Percentiles rank a stretch among this genome's conserved stretches.
Conservation (phyloP, 2,113 vertebrate genomes). For the Heterocephalus glaber region DNA sequence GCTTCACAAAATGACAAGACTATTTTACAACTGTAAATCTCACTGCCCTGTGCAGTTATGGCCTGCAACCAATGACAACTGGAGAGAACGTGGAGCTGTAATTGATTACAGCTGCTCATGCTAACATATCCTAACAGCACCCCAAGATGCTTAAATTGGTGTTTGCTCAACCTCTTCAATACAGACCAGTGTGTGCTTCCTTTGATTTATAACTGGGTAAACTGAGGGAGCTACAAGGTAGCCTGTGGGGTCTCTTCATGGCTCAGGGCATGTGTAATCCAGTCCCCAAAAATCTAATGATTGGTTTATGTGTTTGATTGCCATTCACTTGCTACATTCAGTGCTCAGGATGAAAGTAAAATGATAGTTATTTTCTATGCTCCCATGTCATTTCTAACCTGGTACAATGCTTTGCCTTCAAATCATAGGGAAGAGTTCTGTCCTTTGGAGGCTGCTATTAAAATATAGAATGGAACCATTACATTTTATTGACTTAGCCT, state of each 20-base stretch:
- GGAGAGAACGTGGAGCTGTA: conserved; percentile 86
- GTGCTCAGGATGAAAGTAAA: conserved; percentile 81
- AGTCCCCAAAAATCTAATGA: conserved; percentile 49
- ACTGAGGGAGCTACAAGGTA: conserved; percentile 72
- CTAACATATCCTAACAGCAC: conserved; percentile 79
- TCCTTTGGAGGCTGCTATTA: conserved; percentile 87
- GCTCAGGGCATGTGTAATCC: background rate
- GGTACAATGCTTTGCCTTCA: conserved; percentile 84
- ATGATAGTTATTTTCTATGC: conserved; percentile 83
- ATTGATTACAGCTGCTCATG: conserved; percentile 87
- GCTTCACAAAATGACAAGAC: conserved; percentile 86
- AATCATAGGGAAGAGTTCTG: conserved; percentile 83
- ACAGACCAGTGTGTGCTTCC: background rate
- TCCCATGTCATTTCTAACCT: conserved; percentile 82
- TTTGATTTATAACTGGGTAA: conserved; percentile 77
- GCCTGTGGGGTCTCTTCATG: conserved; percentile 58
- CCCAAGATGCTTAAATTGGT: conserved; percentile 3
- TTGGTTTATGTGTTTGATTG: conserved; percentile 74
- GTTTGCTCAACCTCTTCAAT: conserved; percentile 49
- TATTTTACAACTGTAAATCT: conserved; percentile 86
- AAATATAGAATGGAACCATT: conserved; percentile 87
- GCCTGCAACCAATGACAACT: conserved; percentile 84
- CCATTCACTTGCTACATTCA: conserved; percentile 79
- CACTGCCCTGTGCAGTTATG: conserved; percentile 84
- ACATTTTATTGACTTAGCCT: conserved; percentile 91